Conservation (phyloP, 2,797 vertebrate genomes). For the Gymnodraco acuticeps region DNA sequence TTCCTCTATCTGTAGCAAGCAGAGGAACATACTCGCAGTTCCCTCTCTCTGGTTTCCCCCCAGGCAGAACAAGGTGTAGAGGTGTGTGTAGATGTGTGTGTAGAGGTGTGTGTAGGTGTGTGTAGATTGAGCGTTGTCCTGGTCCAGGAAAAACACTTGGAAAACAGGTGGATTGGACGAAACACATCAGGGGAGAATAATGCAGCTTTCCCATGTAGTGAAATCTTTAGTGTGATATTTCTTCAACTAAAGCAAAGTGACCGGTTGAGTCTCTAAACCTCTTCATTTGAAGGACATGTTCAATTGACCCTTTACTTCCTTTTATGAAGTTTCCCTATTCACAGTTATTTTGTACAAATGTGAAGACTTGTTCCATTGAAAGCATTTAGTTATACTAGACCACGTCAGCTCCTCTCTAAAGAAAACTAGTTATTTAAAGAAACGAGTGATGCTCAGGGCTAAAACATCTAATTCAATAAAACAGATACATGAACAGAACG, state of each 20-base stretch:
- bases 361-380: not conserved
- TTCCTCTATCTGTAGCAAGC: slow-evolving; percentile 26
- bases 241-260: too few species aligned
- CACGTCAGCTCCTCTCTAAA: too few species aligned
- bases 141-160: not conserved
- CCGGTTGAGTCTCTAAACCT: not conserved
- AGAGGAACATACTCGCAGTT: slow-evolving; percentile 49
- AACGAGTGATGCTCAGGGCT: not conserved
- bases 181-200: too few species aligned
- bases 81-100: not conserved
- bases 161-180: too few species aligned
- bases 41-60: slow-evolving; percentile 60
- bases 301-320: not conserved
- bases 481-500: too few species aligned
- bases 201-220: not conserved
- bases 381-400: too few species aligned
- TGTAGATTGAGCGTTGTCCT: not conserved
- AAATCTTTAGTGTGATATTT: not conserved
- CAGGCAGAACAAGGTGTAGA: slow-evolving; percentile 28
- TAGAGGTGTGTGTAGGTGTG: too few species aligned
- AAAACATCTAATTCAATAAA: not conserved
- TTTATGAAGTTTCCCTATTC: not conserved
- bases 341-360: not conserved
- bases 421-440: not conserved
- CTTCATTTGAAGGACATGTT: not conserved